Evolutionary conservation across 1,140 invertebrate genomes (phyloP), one percentile per base, ranked within the genome.

Genomic region (Camponotus vicinus): DNA sequence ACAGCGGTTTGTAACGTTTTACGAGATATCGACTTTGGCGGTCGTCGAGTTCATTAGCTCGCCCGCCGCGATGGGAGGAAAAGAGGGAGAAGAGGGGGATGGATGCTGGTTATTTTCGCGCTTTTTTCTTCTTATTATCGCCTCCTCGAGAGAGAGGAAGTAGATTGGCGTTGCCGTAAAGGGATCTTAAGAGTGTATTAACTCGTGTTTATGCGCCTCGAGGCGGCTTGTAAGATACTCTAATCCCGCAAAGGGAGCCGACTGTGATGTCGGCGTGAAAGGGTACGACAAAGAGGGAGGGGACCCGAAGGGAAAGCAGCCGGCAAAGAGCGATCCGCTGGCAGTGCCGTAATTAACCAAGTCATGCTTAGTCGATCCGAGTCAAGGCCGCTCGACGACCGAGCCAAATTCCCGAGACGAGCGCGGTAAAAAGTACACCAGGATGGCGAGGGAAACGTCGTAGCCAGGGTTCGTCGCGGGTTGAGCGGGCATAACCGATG

Each of bases 231-330:
- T 13, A 49, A 37, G 37, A 9, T 69, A 67, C 75, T 82, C 45
- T 76, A 79, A 87, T 89, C 64, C 40, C 34, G 79, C 87, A 87
- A 90, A 90, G 87, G 61, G 63, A 64, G 86, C 90, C 87, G 90
- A 86, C 91, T 64, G 45, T 52, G 42, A 45, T 77, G 76, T 61
- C 61, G 63, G 77, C 37, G 45, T n/a, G 70, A 73, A 75, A 75
- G 55, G 69, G 49, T 55, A 55, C 64, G 49, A 21, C 52, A 52
- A 37, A 57, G 42, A 27, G 69, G 55, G 67, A 42, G 45, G 21
- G 21, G 42, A 67, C 2, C 27, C 11, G 52, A 18, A 52, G 49
- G 45, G 49, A 77, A 57, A 76, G 37, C 57, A 6, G 15, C 57
- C 80, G 59, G 82, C 59, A 77, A 77, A 64, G 71, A 85, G 45